Evolutionary conservation across 2,888 invertebrate genomes (phyloP).

Genomic region (Drosophila villosipedis): DNA sequence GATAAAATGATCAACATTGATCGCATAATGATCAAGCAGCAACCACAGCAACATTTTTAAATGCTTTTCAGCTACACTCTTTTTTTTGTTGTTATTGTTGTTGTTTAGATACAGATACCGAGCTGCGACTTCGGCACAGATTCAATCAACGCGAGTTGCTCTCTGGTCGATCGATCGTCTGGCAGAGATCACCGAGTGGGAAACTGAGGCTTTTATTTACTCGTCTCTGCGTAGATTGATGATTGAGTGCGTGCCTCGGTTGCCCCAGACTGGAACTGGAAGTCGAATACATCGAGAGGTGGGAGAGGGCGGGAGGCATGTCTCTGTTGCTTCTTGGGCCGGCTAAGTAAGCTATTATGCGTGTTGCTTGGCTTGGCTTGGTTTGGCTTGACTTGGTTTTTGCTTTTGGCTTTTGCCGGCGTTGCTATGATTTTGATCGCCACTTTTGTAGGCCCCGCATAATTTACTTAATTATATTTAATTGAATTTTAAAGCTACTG

Average conservation of each 20-base stretch:
- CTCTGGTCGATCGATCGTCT: constrained; percentile 24
- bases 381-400: constrained; percentile 14
- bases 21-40: constrained; percentile 82
- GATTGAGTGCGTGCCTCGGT: constrained; percentile 74
- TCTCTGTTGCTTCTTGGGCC: constrained; percentile 27
- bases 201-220: constrained; percentile 18
- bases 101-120: neutral
- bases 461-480: constrained; percentile 83
- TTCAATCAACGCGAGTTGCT: constrained; percentile 51
- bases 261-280: constrained; percentile 38
- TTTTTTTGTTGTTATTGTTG: constrained; percentile 4
- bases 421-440: constrained; percentile 62
- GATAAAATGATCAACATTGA: constrained; percentile 85
- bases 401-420: constrained; percentile 8
- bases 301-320: neutral
- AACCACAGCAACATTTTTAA: constrained; percentile 59
- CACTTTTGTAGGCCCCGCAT: constrained; percentile 68
- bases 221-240: constrained; percentile 69
- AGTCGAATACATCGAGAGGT: neutral
- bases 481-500: constrained; percentile 80
- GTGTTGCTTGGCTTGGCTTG: constrained; percentile 37
- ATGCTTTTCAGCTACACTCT: constrained; percentile 55
- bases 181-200: constrained; percentile 40
- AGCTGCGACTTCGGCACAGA: constrained; percentile 51
- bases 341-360: constrained; percentile 82